Base-by-base conservation (phyloP, 1,140 invertebrate species). In the Lepidotrigona ventralis region DNA sequence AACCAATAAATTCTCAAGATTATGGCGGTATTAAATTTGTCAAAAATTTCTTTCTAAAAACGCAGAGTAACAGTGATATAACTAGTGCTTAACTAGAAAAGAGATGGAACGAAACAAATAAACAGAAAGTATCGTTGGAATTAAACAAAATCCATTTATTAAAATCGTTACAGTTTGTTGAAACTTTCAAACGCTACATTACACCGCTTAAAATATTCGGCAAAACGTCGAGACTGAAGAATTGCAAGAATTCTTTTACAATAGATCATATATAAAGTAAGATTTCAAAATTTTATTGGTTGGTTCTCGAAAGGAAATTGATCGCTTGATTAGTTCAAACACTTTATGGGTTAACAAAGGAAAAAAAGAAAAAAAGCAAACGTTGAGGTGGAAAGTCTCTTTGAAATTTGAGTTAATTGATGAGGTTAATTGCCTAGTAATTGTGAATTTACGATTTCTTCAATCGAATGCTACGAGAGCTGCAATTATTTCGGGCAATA, bases 161-260 rank as follows among this genome's bases (percentile, higher is more conserved):
- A 23, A 73, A 73, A 8, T 73, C 21, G 51, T 72, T 72, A 72
- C 71, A 72, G 19, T 54, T 73, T 29, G 21, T 72, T 19, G 11
- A 29, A 73, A 12, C 26, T 29, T 54, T 29, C 12, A 29, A 73
- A 73, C 26, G 19, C 12, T 73, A 54, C 19, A 29, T 46, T 29
- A 54, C 19, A 21, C 26, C 17, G 19, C 19, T 53, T 29, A 29
- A 72, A 73, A 29, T 15, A 54, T 54, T 54, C 12, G 5, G 12
- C 29, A 21, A 73, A 29, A 14, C 51, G 26, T 54, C 26, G 51
- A 29, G 26, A n/a, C 19, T 9, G 26, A 54, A 73, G 51, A 29
- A 73, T 71, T 53, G 15, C 70, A n/a, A 29, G 46, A 73, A 73
- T 73, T 73, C 46, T 72, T 54, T 73, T 73, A 73, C 26, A 29